Percentiles rank a stretch among this genome's conserved stretches.
Evolutionary conservation across 2,797 vertebrate species (phyloP).

Genomic region (Acrossocheilus wenchowensis): DNA sequence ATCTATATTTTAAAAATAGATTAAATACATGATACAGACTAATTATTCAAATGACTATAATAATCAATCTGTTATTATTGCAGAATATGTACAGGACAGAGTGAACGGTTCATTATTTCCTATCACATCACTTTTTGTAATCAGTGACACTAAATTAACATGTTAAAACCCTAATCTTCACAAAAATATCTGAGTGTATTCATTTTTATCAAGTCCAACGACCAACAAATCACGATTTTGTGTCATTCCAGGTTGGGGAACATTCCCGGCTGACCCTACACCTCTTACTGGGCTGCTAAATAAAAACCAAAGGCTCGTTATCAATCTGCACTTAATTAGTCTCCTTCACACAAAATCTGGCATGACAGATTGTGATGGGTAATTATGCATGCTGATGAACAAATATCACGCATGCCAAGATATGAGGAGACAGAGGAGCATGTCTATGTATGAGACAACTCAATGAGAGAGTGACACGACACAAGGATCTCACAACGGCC

Average conservation of each 20-base stretch:
- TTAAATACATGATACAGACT: neutral
- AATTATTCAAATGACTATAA: neutral
- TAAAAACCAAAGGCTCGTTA: slow-evolving; percentile 71
- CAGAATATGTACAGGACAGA: neutral
- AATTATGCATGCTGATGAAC: slow-evolving; percentile 83
- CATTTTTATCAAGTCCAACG: slow-evolving; percentile 1
- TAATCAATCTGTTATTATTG: neutral
- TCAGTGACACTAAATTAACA: neutral
- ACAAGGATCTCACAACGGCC: slow-evolving; percentile 10
- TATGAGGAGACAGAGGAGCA: slow-evolving; percentile 21
- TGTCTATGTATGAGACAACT: slow-evolving; percentile 28
- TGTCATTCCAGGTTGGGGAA: slow-evolving; percentile 15
- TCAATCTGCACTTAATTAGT: slow-evolving; percentile 83
- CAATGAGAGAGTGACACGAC: slow-evolving; percentile 23
- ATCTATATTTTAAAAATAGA: neutral
- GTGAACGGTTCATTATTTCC: neutral
- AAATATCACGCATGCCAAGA: slow-evolving; percentile 70
- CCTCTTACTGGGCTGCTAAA: slow-evolving; percentile 42
- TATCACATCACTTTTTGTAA: neutral
- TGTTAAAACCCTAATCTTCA: neutral
- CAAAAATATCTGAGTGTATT: slow-evolving; percentile 3
- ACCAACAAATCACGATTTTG: slow-evolving; percentile 23
- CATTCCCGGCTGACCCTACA: slow-evolving; percentile 40
- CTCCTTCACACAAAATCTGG: slow-evolving; percentile 82
- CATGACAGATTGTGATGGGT: slow-evolving; percentile 80